Base-by-base conservation (phyloP, 2,797 vertebrate genomes). In the Chaenodraco wilsoni region DNA sequence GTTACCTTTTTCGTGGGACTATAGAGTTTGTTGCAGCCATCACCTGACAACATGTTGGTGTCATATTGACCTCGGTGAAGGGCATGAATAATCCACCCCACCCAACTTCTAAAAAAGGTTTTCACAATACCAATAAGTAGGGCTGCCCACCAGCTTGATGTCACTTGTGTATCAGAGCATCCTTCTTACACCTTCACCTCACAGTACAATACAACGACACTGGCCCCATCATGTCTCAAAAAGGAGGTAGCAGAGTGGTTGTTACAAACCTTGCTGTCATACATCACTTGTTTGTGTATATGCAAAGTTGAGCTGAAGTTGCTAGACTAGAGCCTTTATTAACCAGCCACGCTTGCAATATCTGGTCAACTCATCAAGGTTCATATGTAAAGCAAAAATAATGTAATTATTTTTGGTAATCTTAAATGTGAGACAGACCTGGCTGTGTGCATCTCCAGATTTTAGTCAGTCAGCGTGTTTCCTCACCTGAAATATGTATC, bases 21-120 rank as follows among this genome's bases (percentile, higher is more conserved):
- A 0, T 12, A 17, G 40, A 57, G 64, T 37, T 65, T 43, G 55
- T 62, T 72, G 65, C 65, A 76, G 52, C 52, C 81, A 63, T 70
- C 84, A 82, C 69, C 66, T 81, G 79, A 79, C 72, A 78, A 80
- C 79, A 71, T 85, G 75, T 78, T 83, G 63, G 69, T 67, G 84
- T 79, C 69, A 78, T 41, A 66, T 69, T 89, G 91, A 89, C 86
- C 87, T 87, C 84, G 78, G 59, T 87, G 86, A 91, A 91, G 84
- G 85, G 74, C 84, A 87, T 59, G 61, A 21, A 57, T 78, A 51
- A 54, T 65, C 40, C 56, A 67, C 17, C 54, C 54, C 72, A 72
- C n/a, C 50, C 1, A 13, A 61, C 27, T 59, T 21, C 60, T 56
- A 69, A 10, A 2, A 40, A 56, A 44, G 65, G 62, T 69, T 40